These are phyloP conservation scores for Mungos mungo DNA, from an alignment of 2,113 vertebrate species.

Conservation along the genomic window DNA sequence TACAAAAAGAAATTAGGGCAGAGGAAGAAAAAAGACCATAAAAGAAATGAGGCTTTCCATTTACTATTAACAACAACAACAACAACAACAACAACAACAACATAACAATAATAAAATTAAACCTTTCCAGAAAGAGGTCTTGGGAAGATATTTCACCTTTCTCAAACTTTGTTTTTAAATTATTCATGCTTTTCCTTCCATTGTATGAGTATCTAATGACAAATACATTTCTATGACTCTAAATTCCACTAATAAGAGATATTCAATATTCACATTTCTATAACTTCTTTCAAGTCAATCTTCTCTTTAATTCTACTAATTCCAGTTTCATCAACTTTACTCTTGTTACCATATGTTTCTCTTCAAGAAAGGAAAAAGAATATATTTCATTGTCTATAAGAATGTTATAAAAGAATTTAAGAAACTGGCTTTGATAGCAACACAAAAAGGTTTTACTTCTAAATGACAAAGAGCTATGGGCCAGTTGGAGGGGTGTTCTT, in stretches of 20 bases:
- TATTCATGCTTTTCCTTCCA: neutral
- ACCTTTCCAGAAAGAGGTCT: neutral
- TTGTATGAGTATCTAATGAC: neutral
- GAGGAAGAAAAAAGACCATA: neutral
- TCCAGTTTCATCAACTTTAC: neutral
- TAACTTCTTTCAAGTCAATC: neutral
- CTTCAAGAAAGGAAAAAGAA: neutral
- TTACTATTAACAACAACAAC: neutral
- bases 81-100: neutral
- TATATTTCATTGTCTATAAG: neutral
- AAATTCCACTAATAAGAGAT: neutral
- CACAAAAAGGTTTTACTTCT: neutral
- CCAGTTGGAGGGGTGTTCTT: neutral
- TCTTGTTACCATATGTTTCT: neutral
- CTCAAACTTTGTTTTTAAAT: neutral
- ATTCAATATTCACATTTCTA: neutral
- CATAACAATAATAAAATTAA: neutral
- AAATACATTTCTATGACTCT: neutral
- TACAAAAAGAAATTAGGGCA: conserved; percentile 16
- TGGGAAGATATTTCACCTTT: neutral
- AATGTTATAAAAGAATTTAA: neutral
- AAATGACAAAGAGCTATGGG: neutral
- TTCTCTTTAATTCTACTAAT: neutral
- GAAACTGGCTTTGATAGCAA: neutral
- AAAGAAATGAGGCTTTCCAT: neutral